Conservation (phyloP, 1,140 invertebrate species). For the Bombus ignitus region DNA sequence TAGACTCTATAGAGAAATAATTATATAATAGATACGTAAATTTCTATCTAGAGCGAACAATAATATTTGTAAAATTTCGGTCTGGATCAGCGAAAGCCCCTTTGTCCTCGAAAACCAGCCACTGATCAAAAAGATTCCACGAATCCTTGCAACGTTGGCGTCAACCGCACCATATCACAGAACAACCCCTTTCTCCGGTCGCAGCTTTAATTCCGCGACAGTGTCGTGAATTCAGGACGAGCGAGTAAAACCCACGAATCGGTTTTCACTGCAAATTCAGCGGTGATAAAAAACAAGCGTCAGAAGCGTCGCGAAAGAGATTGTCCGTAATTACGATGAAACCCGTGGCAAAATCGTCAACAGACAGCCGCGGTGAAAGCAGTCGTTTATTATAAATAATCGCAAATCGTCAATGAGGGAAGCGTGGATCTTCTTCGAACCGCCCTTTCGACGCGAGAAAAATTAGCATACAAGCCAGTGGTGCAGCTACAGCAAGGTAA, state of each 20-base stretch:
- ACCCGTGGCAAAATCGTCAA: slow-evolving; percentile 20
- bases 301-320: slow-evolving; percentile 24
- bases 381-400: slow-evolving; percentile 37
- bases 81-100: too few relatives aligned
- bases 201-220: not conserved
- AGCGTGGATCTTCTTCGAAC: slow-evolving; percentile 4
- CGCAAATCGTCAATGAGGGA: slow-evolving; percentile 17
- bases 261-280: not conserved
- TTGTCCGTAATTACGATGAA: slow-evolving; percentile 35
- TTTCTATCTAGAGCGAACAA: too few relatives aligned
- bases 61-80: not conserved
- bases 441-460: not conserved
- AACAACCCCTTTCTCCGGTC: not conserved
- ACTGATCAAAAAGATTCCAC: too few relatives aligned
- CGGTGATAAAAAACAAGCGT: not conserved
- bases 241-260: not conserved
- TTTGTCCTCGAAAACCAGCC: too few relatives aligned
- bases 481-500: not conserved
- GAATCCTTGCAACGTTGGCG: not conserved
- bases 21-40: too few relatives aligned
- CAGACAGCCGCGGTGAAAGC: slow-evolving; percentile 19
- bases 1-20: too few relatives aligned
- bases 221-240: not conserved
- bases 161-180: too few relatives aligned
- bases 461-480: slow-evolving; percentile 12